Conservation (phyloP, 2,888 invertebrate species). For the Torymus auratus region DNA sequence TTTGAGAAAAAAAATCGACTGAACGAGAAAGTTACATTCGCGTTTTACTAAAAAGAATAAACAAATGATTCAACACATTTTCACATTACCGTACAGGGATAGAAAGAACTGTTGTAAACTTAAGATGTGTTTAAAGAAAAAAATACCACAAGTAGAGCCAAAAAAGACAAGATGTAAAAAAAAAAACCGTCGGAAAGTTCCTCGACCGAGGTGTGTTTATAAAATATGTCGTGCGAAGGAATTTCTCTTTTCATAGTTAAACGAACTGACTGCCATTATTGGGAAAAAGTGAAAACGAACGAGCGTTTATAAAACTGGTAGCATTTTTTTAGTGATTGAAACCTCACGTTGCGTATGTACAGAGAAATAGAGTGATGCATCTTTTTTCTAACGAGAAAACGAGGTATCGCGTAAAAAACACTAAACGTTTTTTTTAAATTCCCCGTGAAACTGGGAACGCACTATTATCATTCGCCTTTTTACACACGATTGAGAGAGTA, state of each 20-base stretch:
- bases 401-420: conserved; percentile 20
- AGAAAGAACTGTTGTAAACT: conserved; percentile 55
- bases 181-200: conserved; percentile 50
- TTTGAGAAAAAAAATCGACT: conserved; percentile 46
- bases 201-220: conserved; percentile 54
- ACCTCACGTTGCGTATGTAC: conserved; percentile 21
- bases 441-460: conserved; percentile 38
- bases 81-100: conserved; percentile 54
- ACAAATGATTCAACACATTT: conserved; percentile 42
- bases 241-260: conserved; percentile 49
- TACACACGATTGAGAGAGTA: conserved; percentile 11
- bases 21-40: conserved; percentile 57
- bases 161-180: neutral
- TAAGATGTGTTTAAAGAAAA: conserved; percentile 52
- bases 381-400: conserved; percentile 27
- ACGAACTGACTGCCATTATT: conserved; percentile 58
- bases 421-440: conserved; percentile 28
- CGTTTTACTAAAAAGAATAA: conserved; percentile 33
- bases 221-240: conserved; percentile 51
- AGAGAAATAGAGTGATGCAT: conserved; percentile 35
- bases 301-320: conserved; percentile 8
- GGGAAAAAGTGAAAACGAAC: conserved; percentile 41
- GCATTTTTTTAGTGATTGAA: conserved; percentile 42
- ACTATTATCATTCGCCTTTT: conserved; percentile 31
- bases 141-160: conserved; percentile 31